Conservation (phyloP, 2,888 invertebrate species). For the Vannuccia rotundouncinata region DNA sequence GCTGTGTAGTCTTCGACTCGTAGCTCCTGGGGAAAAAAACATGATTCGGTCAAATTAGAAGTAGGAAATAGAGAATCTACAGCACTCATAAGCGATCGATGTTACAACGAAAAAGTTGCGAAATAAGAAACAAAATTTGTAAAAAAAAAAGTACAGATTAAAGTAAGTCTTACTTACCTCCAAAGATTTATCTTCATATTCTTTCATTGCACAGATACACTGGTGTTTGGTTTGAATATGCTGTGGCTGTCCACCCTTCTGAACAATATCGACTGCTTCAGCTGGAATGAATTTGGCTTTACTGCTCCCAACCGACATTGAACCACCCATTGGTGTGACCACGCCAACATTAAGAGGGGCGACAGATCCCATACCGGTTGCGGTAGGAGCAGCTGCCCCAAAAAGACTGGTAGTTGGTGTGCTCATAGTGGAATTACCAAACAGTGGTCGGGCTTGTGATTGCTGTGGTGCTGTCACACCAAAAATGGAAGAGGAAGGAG, state of each 20-base stretch:
- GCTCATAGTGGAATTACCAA: no score
- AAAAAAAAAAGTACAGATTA: background rate
- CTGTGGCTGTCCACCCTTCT: background rate
- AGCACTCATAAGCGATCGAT: background rate
- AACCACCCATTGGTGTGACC: background rate
- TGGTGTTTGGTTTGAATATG: background rate
- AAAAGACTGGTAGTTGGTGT: no score
- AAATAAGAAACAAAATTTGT: conserved; percentile 43
- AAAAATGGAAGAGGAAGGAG: no score
- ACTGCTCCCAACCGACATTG: background rate
- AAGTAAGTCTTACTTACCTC: conserved; percentile 59
- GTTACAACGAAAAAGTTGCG: background rate
- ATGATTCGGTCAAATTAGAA: background rate
- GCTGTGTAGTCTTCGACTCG: conserved; percentile 84
- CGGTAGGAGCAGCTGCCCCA: no score
- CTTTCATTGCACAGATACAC: conserved; percentile 89
- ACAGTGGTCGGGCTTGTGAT: no score
- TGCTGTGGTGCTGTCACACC: no score
- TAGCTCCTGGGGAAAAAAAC: conserved; percentile 62
- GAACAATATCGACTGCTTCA: background rate
- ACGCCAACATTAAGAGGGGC: background rate
- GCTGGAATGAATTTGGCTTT: background rate
- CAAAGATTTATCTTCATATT: conserved; percentile 84
- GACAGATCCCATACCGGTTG: no score
- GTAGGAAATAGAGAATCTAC: conserved; percentile 18